phyloP scores from a whole-genome alignment of 1,140 invertebrate genomes.

The Papilio machaon region DNA sequence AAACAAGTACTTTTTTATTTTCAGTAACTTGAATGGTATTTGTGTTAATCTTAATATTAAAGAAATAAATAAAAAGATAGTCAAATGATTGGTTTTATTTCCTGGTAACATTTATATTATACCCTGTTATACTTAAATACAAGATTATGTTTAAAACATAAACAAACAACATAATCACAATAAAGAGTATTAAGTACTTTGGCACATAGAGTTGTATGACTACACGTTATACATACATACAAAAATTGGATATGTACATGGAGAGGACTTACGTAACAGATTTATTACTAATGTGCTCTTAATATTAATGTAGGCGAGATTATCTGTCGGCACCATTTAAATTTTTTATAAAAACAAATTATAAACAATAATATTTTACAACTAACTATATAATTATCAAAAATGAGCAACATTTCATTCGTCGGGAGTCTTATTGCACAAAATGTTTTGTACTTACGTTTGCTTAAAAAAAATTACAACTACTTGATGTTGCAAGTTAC shows the following conservation, averaged over 20 bases:
- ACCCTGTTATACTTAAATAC: slow-evolving; percentile 28
- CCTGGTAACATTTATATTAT: slow-evolving; percentile 19
- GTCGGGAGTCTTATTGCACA: neutral
- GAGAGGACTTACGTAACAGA: neutral
- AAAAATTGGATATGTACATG: neutral
- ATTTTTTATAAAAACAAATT: neutral
- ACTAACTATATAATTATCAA: neutral
- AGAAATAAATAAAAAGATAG: slow-evolving; percentile 35
- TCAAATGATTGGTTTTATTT: neutral
- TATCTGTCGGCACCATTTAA: neutral
- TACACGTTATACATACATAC: too few relatives aligned
- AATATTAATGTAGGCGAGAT: neutral
- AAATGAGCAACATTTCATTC: neutral
- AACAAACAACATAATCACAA: slow-evolving; percentile 24
- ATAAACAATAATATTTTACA: neutral
- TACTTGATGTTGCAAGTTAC: neutral
- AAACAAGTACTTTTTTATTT: too few relatives aligned
- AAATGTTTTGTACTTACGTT: neutral
- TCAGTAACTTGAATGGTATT: too few relatives aligned
- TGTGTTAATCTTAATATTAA: slow-evolving; percentile 15
- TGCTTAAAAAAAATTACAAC: neutral
- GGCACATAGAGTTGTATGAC: slow-evolving; percentile 45
- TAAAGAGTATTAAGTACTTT: slow-evolving; percentile 53
- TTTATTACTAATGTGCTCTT: neutral
- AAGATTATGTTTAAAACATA: neutral